Conservation (phyloP, 2,113 vertebrate species). For the Centropus unirufus region DNA sequence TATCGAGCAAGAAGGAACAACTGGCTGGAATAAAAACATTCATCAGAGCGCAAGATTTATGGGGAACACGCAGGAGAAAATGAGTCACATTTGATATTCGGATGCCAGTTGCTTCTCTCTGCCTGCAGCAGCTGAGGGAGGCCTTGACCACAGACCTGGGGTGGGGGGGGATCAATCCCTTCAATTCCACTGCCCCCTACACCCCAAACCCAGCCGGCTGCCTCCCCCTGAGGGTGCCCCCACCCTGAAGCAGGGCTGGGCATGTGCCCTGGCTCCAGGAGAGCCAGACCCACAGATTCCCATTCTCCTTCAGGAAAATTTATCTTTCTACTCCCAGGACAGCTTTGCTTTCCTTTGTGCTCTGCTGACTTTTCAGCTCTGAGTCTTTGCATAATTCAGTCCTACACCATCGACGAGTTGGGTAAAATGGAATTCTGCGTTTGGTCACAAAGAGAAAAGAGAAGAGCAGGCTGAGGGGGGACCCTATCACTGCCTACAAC, state of each 20-base stretch:
- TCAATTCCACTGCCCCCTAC: neutral
- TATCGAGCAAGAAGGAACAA: slow-evolving; percentile 1
- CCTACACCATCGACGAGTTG: neutral
- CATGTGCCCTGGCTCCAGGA: accelerated
- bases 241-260: neutral
- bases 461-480: too few species aligned
- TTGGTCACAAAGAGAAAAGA: neutral
- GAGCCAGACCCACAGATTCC: neutral
- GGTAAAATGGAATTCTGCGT: neutral
- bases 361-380: neutral
- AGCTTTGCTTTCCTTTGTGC: neutral
- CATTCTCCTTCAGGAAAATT: neutral
- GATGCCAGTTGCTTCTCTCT: neutral
- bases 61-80: neutral
- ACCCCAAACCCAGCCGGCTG: neutral
- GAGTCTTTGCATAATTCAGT: neutral
- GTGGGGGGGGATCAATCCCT: neutral
- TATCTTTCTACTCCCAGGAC: neutral
- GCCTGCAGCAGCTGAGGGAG: neutral
- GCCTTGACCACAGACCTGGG: neutral
- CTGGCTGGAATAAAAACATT: neutral
- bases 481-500: too few species aligned
- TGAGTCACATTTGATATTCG: neutral
- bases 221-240: neutral
- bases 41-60: neutral